A percentile compares a stretch with the other conserved stretches of the same genome.
Evolutionary conservation across 2,797 vertebrate genomes (phyloP).

Genomic region (Anguilla obscura): DNA sequence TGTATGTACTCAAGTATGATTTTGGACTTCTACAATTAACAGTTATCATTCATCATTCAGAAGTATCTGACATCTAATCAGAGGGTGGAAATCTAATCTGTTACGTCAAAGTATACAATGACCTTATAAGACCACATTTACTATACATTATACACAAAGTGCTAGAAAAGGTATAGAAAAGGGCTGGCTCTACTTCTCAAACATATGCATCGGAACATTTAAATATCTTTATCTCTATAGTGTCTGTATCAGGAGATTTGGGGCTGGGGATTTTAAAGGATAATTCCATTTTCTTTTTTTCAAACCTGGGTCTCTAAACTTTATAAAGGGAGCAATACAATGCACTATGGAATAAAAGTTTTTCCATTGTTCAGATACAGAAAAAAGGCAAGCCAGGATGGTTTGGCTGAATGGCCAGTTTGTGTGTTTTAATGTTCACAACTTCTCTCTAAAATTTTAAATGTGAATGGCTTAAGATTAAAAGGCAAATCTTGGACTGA

Average conservation of each 20-base stretch:
- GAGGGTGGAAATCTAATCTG: not conserved
- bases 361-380: too few relatives aligned
- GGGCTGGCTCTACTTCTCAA: not conserved
- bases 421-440: not conserved
- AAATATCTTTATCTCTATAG: not conserved
- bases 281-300: not conserved
- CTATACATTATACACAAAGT: not conserved
- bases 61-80: not conserved
- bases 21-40: not conserved
- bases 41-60: not conserved
- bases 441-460: not conserved
- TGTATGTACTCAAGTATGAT: not conserved
- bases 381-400: too few relatives aligned
- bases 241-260: not conserved
- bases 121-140: not conserved
- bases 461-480: not conserved
- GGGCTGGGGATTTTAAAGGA: not conserved
- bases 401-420: too few relatives aligned
- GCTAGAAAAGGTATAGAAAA: not conserved
- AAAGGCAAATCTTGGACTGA: not conserved
- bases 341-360: too few relatives aligned
- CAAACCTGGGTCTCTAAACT: too few relatives aligned
- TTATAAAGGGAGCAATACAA: too few relatives aligned
- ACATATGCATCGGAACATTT: not conserved
- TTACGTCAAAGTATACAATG: not conserved